phyloP scores from a whole-genome alignment of 2,113 vertebrate genomes.

The Callipepla californica region DNA sequence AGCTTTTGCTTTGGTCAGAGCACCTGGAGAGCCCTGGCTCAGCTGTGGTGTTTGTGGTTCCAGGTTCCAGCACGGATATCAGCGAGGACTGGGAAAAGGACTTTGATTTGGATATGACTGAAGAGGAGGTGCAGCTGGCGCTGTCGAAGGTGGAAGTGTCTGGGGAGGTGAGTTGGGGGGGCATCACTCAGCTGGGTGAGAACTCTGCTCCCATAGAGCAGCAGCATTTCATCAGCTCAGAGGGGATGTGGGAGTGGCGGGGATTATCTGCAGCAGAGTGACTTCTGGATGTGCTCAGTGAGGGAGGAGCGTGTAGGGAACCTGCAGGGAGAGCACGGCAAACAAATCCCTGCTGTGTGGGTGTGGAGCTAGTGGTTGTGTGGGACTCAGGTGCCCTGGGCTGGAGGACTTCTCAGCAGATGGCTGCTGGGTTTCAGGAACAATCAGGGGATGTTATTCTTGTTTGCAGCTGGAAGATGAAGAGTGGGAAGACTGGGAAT shows the following conservation, averaged over 20 bases:
- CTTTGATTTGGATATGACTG: constrained; percentile 98
- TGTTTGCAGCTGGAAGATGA: constrained; percentile 89
- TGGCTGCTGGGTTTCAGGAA: not conserved
- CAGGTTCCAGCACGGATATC: constrained; percentile 96
- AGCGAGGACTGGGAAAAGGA: constrained; percentile 99
- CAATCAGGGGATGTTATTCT: not conserved
- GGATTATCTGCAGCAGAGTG: not conserved
- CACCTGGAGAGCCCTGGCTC: not conserved
- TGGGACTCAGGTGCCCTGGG: not conserved
- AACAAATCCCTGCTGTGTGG: not conserved
- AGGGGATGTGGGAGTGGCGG: rapidly evolving
- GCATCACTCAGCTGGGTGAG: not conserved
- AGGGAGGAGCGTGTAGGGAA: not conserved
- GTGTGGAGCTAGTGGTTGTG: not conserved
- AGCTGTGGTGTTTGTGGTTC: not conserved
- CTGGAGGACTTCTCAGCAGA: not conserved
- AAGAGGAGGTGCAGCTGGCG: constrained; percentile 95
- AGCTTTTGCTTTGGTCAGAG: not conserved
- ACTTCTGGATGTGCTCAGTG: not conserved
- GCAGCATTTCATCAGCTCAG: not conserved
- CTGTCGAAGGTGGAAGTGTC: constrained; percentile 90
- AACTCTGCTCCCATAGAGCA: not conserved
- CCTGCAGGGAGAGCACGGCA: not conserved
- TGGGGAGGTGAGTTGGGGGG: constrained; percentile 83
- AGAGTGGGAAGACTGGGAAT: constrained; percentile 99